Base-by-base conservation (phyloP, 2,113 vertebrate genomes). In the Lasiurus borealis region DNA sequence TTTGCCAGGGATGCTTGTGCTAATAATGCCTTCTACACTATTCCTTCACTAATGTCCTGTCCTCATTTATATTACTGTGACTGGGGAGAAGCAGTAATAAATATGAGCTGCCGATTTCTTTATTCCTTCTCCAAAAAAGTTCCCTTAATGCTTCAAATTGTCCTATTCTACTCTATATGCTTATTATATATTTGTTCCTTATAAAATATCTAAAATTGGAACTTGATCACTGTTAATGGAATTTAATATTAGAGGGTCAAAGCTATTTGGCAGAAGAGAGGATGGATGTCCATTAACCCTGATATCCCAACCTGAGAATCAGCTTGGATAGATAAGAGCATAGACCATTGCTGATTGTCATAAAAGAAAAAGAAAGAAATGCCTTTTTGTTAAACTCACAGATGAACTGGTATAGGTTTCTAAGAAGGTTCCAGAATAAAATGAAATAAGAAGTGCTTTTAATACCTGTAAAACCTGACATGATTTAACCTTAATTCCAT, bases 31-130 rank as follows among this genome's bases (percentile, higher is more conserved):
- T 88, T 50, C 73, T 75, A 15, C 3, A 4, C 40, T 92, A n/a
- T 80, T 44, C 59, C 64, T 81, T 77, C 52, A 72, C 31, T 27
- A 34, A 73, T 72, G 6, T 68, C 10, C 27, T 90, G 34, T 54
- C 59, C n/a, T 15, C 27, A 92, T 96, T 85, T 92, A 94, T 13
- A 73, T 27, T 91, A 85, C 94, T 88, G 66, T 34, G 62, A 89
- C 84, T 57, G 25, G 14, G 52, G 31, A 93, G 75, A 92, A 72
- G 68, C 23, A 76, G 29, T 86, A 91, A 75, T 83, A 90, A 71
- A 85, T 78, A 87, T 46, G 73, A 96, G 88, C n/a, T 72, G 40
- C 85, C 62, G 25, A 80, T 89, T 84, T 27, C 36, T 89, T 71
- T 52, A 9, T 84, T 72, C 66, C 46, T 72, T 88, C 34, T 57